Evolutionary conservation across 2,888 invertebrate species (phyloP).

Genomic region (Altica lythri): DNA sequence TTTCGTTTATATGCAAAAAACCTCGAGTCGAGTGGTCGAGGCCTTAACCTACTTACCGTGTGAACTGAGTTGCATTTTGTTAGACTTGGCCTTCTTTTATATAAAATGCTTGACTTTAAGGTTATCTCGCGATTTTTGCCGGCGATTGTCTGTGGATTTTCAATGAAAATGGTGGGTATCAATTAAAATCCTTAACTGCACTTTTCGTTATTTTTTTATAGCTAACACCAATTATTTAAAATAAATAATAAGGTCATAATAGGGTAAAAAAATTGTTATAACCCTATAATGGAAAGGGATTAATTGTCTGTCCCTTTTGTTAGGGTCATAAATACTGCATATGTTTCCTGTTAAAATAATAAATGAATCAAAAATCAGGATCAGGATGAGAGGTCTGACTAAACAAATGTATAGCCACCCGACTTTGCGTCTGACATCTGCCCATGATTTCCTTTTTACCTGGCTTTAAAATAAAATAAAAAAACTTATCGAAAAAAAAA

Average conservation of each 20-base stretch:
- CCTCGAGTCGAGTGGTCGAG: conserved; percentile 45
- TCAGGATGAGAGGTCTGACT: conserved; percentile 20
- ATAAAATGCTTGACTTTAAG: conserved; percentile 41
- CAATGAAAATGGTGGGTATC: background rate
- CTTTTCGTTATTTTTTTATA: background rate
- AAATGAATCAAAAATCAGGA: conserved; percentile 32
- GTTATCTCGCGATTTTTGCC: conserved; percentile 34
- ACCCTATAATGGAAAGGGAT: too few relatives aligned
- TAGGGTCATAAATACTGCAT: conserved; percentile 22
- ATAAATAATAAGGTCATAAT: too few relatives aligned
- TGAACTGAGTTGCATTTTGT: conserved; percentile 55
- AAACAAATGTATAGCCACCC: conserved; percentile 20
- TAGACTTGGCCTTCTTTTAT: conserved; percentile 55
- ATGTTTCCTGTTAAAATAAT: conserved; percentile 36
- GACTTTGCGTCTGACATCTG: conserved; percentile 31
- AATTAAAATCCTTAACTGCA: too few relatives aligned
- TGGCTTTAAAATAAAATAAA: conserved; percentile 24
- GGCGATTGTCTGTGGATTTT: conserved; percentile 12
- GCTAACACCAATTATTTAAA: too few relatives aligned
- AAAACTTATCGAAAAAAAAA: conserved; percentile 18
- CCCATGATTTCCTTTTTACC: conserved; percentile 33
- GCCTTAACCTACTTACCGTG: conserved; percentile 58
- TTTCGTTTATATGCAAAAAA: conserved; percentile 51
- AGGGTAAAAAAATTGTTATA: too few relatives aligned
- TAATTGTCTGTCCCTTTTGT: background rate